These are phyloP conservation scores for Rhineura floridana DNA, from an alignment of 2,113 vertebrate species.

Conservation along the genomic window DNA sequence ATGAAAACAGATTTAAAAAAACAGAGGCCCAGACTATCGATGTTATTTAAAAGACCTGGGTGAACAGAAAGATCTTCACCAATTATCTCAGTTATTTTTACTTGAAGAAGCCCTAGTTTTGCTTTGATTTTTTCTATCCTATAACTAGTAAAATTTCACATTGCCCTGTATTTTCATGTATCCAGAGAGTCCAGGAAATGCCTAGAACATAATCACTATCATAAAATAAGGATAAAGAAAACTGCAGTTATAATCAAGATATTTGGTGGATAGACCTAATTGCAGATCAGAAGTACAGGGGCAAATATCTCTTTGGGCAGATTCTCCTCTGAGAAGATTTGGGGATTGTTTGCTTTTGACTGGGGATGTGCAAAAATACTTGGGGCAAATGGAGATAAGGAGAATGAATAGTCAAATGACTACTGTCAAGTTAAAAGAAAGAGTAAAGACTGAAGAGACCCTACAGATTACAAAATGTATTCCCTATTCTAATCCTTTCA, in stretches of 20 bases:
- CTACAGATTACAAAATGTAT: not conserved
- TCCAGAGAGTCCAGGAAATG: not conserved
- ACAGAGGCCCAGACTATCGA: too few species aligned
- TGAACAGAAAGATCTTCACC: too few species aligned
- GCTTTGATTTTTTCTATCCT: not conserved
- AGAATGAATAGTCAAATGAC: not conserved
- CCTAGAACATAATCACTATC: not conserved
- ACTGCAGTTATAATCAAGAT: not conserved
- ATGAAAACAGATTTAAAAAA: too few species aligned
- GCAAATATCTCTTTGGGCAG: not conserved
- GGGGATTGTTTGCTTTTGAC: not conserved
- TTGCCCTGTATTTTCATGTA: not conserved
- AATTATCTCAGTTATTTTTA: not conserved
- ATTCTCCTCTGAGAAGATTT: not conserved
- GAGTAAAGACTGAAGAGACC: not conserved
- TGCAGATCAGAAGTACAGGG: not conserved
- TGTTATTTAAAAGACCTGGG: not conserved
- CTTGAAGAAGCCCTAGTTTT: not conserved
- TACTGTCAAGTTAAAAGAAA: not conserved
- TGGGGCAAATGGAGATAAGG: not conserved
- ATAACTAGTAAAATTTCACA: not conserved
- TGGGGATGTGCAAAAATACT: not conserved
- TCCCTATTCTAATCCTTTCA: not conserved
- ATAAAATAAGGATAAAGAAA: not conserved
- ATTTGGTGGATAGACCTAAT: not conserved